Base-by-base conservation (phyloP, 2,113 vertebrate genomes). In the Taxidea taxus region DNA sequence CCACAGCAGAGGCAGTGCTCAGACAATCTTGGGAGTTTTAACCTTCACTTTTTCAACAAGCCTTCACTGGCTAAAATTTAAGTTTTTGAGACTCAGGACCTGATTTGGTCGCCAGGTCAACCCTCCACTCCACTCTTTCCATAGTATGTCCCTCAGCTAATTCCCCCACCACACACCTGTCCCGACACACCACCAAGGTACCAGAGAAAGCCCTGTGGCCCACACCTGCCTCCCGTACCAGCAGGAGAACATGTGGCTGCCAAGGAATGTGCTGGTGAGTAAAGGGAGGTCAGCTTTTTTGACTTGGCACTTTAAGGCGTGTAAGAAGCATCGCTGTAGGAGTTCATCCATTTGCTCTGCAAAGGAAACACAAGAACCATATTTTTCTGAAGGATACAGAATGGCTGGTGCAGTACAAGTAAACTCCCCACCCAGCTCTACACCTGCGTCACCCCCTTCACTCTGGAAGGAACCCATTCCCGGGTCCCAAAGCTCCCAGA, bases 231-330 rank as follows among this genome's bases (percentile, higher is more conserved):
- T 80, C 98, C 68, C 98, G 1, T 99, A 99, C 99, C 99, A 99
- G 99, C 99, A 99, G 90, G 99, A 98, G 95, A 99, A 99, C 99
- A 99, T 99, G 97, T 99, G 99, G 98, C 98, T 99, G 87, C 99
- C 99, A 11, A 99, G 99, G 97, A 99, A 99, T 0, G 99, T 99
- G 97, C 99, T 99, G 72, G 99, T 99, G 98, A 99, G 99, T 81
- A 99, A 98, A 82, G 99, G 99, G 94, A 99, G 99, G 95, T 99
- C 99, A 1, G 99, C 99, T 97, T 99, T 99, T 98, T 99, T 99
- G 82, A 99, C 99, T 93, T 99, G 99, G 97, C 97, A 99, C 98
- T 99, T 99, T 96, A 99, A 98, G 56, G 99, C 99, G 37, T 99
- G 99, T 89, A 99, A 98, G 97, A 99, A 99, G 97, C 99, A 99